Conservation (phyloP, 2,113 vertebrate genomes). For the Psilopsiagon aurifrons region DNA sequence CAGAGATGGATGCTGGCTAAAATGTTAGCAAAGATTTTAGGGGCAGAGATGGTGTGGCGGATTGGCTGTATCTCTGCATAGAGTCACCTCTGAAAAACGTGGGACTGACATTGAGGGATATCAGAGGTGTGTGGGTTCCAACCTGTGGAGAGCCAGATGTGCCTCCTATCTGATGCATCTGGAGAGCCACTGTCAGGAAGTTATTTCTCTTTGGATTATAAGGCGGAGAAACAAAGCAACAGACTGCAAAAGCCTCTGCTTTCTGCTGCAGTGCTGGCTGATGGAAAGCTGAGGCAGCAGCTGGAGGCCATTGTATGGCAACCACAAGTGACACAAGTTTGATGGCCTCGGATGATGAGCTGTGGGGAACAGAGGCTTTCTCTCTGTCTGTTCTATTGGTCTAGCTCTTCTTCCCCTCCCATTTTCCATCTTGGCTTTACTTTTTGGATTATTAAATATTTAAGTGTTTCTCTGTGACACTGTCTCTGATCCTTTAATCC, state of each 20-base stretch:
- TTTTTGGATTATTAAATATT: conserved; percentile 65
- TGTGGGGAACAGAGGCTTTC: background rate
- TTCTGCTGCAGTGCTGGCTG: conserved; percentile 22
- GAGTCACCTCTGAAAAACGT: background rate
- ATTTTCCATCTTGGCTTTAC: conserved; percentile 35
- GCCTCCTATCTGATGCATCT: background rate
- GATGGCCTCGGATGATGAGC: background rate
- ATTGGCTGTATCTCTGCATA: background rate
- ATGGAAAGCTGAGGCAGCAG: background rate
- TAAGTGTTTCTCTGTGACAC: conserved; percentile 65
- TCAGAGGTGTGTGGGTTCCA: background rate
- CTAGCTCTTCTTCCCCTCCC: background rate
- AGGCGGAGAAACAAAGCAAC: conserved; percentile 7
- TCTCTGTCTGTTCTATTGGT: background rate
- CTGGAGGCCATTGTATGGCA: background rate
- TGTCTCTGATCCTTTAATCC: conserved; percentile 73
- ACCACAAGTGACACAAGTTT: background rate
- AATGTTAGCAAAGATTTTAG: background rate
- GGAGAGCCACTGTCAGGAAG: background rate
- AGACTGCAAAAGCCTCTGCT: background rate
- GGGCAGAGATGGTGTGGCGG: background rate
- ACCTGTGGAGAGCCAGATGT: background rate
- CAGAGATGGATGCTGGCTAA: background rate
- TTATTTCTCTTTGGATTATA: conserved; percentile 23
- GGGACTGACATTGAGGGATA: background rate